Evolutionary conservation across 2,888 invertebrate species (phyloP).

Genomic region (Strigamia maritima): DNA sequence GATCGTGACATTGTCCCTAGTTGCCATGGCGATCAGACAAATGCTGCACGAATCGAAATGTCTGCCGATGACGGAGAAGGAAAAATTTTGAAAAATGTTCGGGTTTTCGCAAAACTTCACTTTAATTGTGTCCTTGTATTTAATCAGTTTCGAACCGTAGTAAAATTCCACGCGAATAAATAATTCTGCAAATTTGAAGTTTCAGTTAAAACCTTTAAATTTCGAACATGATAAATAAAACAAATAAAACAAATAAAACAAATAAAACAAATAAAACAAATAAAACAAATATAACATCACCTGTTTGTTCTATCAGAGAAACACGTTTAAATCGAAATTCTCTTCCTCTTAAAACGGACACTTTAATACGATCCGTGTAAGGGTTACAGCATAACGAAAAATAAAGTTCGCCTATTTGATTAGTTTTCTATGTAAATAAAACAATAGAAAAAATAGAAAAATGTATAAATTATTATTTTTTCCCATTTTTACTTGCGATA

Average conservation of each 20-base stretch:
- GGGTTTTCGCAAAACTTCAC: constrained; percentile 10
- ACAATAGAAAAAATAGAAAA: no score
- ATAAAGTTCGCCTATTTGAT: constrained; percentile 38
- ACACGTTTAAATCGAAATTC: constrained; percentile 35
- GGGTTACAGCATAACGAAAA: constrained; percentile 40
- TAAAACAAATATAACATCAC: not conserved
- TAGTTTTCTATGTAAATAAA: no score
- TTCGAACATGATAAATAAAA: no score
- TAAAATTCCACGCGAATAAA: constrained; percentile 38
- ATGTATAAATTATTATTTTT: not conserved
- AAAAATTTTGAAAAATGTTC: constrained; percentile 39
- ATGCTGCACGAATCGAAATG: constrained; percentile 40
- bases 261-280: not conserved
- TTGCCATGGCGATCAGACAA: not conserved
- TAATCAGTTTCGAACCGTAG: constrained; percentile 40
- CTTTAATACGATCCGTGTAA: constrained; percentile 39
- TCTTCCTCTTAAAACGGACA: constrained; percentile 31
- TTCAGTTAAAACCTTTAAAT: no score
- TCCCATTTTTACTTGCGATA: constrained; percentile 47
- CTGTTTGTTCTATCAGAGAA: constrained; percentile 8
- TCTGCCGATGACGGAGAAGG: constrained; percentile 37
- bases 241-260: no score
- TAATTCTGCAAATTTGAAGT: constrained; percentile 15
- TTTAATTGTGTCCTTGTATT: constrained; percentile 35
- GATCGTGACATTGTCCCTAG: not conserved